These are phyloP conservation scores for Netelia inedita DNA, from an alignment of 2,888 invertebrate genomes.

Conservation along the genomic window DNA sequence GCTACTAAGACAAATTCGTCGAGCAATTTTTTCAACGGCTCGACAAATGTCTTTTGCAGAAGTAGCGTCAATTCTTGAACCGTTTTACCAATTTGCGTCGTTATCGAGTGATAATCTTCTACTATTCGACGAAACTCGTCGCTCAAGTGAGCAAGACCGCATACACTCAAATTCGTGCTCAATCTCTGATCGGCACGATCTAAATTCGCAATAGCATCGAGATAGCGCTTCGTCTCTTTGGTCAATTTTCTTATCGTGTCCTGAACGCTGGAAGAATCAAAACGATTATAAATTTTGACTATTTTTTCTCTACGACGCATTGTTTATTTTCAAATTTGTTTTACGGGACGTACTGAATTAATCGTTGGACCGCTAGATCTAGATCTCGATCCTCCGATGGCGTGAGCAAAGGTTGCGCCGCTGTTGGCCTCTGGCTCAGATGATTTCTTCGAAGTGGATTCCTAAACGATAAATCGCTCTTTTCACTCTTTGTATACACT, in stretches of 20 bases:
- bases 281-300: background rate
- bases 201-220: slow-evolving; percentile 79
- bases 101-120: slow-evolving; percentile 85
- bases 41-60: slow-evolving; percentile 83
- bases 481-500: background rate
- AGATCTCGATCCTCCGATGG: slow-evolving; percentile 82
- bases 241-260: slow-evolving; percentile 81
- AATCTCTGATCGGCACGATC: slow-evolving; percentile 83
- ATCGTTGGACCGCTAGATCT: slow-evolving; percentile 81
- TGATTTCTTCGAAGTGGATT: slow-evolving; percentile 81
- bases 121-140: slow-evolving; percentile 83
- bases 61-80: slow-evolving; percentile 79
- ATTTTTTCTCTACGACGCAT: background rate
- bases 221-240: slow-evolving; percentile 84
- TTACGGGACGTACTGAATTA: slow-evolving; percentile 80
- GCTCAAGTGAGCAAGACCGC: slow-evolving; percentile 83
- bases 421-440: slow-evolving; percentile 80
- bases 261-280: slow-evolving; percentile 78
- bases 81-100: slow-evolving; percentile 82
- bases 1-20: slow-evolving; percentile 82
- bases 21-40: slow-evolving; percentile 84
- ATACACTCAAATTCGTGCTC: slow-evolving; percentile 83
- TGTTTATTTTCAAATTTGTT: background rate
- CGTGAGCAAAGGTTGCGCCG: slow-evolving; percentile 81
- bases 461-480: slow-evolving; percentile 73